These are phyloP conservation scores for Pitta sordida DNA, from an alignment of 2,113 vertebrate species.

Conservation along the genomic window DNA sequence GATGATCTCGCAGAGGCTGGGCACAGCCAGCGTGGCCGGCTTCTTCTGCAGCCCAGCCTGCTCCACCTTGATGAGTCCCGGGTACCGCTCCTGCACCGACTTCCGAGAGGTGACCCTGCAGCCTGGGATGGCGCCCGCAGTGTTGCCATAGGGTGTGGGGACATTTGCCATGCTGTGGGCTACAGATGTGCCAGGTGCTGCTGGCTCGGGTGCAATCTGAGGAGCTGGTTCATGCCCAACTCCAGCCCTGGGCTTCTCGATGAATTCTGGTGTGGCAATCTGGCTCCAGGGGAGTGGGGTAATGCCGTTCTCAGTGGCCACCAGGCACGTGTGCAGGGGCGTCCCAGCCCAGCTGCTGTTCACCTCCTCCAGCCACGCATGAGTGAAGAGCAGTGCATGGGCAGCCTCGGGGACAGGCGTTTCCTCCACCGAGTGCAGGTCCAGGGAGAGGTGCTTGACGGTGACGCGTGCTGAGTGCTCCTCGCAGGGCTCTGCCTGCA, in stretches of 20 bases:
- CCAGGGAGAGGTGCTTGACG: constrained; percentile 80
- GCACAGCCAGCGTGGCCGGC: constrained; percentile 57
- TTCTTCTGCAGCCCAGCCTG: constrained; percentile 33
- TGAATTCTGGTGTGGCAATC: constrained; percentile 82
- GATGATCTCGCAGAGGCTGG: constrained; percentile 68
- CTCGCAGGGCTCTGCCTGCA: constrained; percentile 80
- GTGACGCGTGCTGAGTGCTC: constrained; percentile 79
- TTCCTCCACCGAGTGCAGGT: constrained; percentile 76
- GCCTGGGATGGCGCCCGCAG: constrained; percentile 32
- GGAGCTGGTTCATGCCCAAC: neutral
- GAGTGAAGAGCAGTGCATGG: constrained; percentile 80
- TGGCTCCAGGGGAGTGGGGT: constrained; percentile 80
- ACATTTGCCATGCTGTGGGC: constrained; percentile 7
- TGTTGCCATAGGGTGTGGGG: neutral
- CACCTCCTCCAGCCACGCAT: constrained; percentile 79
- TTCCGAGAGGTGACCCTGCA: constrained; percentile 68
- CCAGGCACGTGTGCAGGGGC: constrained; percentile 78
- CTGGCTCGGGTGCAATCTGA: neutral
- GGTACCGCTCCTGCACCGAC: constrained; percentile 60
- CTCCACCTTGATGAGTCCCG: constrained; percentile 72
- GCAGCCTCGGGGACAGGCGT: constrained; percentile 72
- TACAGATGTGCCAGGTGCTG: neutral
- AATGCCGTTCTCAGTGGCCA: constrained; percentile 78
- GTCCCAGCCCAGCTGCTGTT: constrained; percentile 67
- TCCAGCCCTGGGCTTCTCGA: constrained; percentile 51